Evolutionary conservation across 2,888 invertebrate genomes (phyloP), one percentile per base, ranked within the genome.

Genomic region (Drosophila austrosaltans): DNA sequence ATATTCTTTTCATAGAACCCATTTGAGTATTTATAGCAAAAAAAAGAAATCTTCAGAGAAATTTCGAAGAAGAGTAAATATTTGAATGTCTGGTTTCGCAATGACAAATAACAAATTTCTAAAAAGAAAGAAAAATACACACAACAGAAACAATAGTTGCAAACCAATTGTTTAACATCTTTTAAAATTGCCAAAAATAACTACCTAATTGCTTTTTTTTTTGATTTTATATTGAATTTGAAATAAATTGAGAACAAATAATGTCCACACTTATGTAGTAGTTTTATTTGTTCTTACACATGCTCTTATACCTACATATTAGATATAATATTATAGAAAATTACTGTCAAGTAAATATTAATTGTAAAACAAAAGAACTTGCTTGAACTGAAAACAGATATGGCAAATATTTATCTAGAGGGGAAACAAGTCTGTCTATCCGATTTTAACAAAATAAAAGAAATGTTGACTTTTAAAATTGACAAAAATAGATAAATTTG

Each of bases 351-450:
- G 2, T 36, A 8, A 36, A 36, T 36, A 36, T 36, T 36, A 2
- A 8, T 48, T 48, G 10, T 48, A 22, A 48, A 10, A 25, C 16
- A 25, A 48, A 10, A 10, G 16, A 42, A 42, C 42, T 42, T 16
- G 5, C 42, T 42, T 42, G 42, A 42, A 48, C 48, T 22, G 12
- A 48, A 48, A 48, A 48, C 48, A 48, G 48, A 48, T 48, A 48
- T 25, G 10, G 48, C 22, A 48, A 48, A 48, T 48, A 48, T 36
- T 36, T 36, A 36, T 8, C 7, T 36, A 36, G 36, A 36, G 30
- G 30, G 22, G 22, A 48, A 48, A 48, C 22, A 8, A 48, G 44
- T 16, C 44, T 48, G n/a, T 48, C 48, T 25, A 16, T 16, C 10
- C 10, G 7, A 8, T 36, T 36, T 28, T 10, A 4, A 36, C 7